Conservation (phyloP, 2,797 vertebrate species). For the Myiotriccus ornatus region DNA sequence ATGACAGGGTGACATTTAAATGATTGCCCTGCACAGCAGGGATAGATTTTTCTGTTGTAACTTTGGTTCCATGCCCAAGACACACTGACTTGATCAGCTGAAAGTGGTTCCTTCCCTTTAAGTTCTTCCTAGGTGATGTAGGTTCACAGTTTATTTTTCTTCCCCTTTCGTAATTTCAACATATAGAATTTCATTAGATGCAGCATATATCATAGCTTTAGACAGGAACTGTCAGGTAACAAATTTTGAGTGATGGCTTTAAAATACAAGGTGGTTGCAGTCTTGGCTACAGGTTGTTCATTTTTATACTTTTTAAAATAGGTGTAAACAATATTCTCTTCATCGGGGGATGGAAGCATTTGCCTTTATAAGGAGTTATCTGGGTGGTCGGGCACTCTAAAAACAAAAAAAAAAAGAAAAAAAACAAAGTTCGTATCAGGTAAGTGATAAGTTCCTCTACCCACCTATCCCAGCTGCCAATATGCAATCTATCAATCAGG, state of each 20-base stretch:
- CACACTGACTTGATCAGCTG: slow-evolving; percentile 72
- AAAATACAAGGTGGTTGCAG: slow-evolving; percentile 75
- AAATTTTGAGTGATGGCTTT: slow-evolving; percentile 80
- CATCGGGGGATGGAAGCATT: slow-evolving; percentile 83
- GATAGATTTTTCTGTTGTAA: slow-evolving; percentile 84
- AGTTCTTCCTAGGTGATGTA: slow-evolving; percentile 60
- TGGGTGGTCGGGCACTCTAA: slow-evolving; percentile 79
- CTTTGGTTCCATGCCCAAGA: slow-evolving; percentile 88
- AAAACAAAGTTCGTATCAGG: background rate
- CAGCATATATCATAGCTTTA: slow-evolving; percentile 82
- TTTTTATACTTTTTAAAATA: slow-evolving; percentile 55
- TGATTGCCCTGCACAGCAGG: slow-evolving; percentile 94
- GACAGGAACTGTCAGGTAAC: slow-evolving; percentile 78
- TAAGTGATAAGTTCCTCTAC: background rate
- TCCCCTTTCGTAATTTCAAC: slow-evolving; percentile 61
- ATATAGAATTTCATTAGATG: slow-evolving; percentile 75
- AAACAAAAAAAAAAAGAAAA: slow-evolving; percentile 52
- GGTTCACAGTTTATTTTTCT: slow-evolving; percentile 64
- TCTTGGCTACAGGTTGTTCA: slow-evolving; percentile 70
- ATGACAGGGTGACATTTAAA: slow-evolving; percentile 75
- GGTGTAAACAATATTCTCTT: slow-evolving; percentile 82
- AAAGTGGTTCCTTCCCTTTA: slow-evolving; percentile 62
- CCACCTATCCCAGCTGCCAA: background rate
- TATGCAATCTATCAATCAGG: background rate
- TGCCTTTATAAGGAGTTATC: slow-evolving; percentile 80